Base-by-base conservation (phyloP, 2,113 vertebrate genomes). In the Lycocorax pyrrhopterus region DNA sequence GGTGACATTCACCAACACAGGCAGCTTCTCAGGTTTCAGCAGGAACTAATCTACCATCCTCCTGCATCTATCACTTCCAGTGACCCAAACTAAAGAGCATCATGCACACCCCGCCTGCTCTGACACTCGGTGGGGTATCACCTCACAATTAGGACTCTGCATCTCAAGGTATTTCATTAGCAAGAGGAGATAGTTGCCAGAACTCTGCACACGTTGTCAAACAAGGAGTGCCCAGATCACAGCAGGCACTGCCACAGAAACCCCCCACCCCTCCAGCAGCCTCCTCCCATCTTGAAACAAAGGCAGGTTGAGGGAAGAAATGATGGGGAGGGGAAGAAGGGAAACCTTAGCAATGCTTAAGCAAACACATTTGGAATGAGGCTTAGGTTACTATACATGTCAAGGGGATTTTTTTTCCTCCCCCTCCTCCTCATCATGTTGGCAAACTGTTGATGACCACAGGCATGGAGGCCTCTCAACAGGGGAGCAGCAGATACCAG, bases 1-100 rank as follows among this genome's bases (percentile, higher is more conserved):
- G 96, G 94, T 98, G 98, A 97, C 98, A 97, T 92, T 95, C 93
- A 91, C 95, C 96, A 96, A 78, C 85, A 96, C 87, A 96, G 97
- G 97, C 93, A 96, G 67, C 83, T 80, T 96, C 94, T 98, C 96
- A 55, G 80, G 95, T 98, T 98, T 98, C 97, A 97, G 95, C 95
- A 97, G 96, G 97, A 97, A 95, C 94, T 96, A 95, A 96, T 96
- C 95, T 95, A 63, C 97, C 92, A 52, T 97, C 96, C 97, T 97
- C 86, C 80, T 63, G 94, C 94, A 95, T 97, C 98, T 95, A 79
- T 97, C 98, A 97, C 97, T 97, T 97, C 97, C 98, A 98, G 4
- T 98, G 98, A 98, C 98, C 98, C 98, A 95, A 63, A 95, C 76
- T 51, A 96, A 96, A 97, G 96, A 94, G 91, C 80, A 84, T 87